A percentile compares a stretch with the other conserved stretches of the same genome.
These are phyloP conservation scores for Hedychridium roseum DNA, from an alignment of 2,888 invertebrate species.

Conservation along the genomic window DNA sequence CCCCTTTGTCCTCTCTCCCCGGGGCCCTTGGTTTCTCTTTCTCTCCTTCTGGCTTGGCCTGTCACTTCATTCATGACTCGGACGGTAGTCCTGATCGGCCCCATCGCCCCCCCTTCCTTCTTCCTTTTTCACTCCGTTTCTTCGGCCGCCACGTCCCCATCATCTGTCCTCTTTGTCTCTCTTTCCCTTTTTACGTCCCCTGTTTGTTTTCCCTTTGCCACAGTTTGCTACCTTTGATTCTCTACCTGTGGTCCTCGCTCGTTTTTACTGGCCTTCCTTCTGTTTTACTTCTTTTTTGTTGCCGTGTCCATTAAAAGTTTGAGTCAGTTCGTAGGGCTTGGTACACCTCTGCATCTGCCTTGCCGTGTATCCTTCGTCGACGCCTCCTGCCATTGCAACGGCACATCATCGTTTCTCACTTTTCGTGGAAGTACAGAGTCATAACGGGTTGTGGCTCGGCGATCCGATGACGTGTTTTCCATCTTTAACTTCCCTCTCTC, in stretches of 20 bases:
- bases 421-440: constrained; percentile 2
- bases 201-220: constrained; percentile 55
- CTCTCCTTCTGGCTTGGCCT: constrained; percentile 25
- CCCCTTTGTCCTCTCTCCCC: not conserved
- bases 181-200: constrained; percentile 15
- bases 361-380: constrained; percentile 19
- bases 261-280: constrained; percentile 56
- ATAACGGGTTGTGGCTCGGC: not conserved
- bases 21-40: constrained; percentile 8
- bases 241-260: constrained; percentile 68
- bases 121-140: constrained; percentile 11
- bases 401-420: not conserved
- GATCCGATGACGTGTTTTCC: too few relatives aligned
- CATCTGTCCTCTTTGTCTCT: constrained; percentile 16
- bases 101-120: constrained; percentile 22
- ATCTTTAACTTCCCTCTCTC: too few relatives aligned
- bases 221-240: constrained; percentile 67
- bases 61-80: constrained; percentile 39
- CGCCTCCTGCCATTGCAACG: not conserved
- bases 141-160: constrained; percentile 6
- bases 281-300: constrained; percentile 13
- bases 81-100: constrained; percentile 29
- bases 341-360: constrained; percentile 19
- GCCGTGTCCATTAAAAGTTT: too few relatives aligned
- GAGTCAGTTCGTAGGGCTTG: too few relatives aligned